Base-by-base conservation (phyloP, 2,797 vertebrate genomes). In the Hydrocynus forskahlii region DNA sequence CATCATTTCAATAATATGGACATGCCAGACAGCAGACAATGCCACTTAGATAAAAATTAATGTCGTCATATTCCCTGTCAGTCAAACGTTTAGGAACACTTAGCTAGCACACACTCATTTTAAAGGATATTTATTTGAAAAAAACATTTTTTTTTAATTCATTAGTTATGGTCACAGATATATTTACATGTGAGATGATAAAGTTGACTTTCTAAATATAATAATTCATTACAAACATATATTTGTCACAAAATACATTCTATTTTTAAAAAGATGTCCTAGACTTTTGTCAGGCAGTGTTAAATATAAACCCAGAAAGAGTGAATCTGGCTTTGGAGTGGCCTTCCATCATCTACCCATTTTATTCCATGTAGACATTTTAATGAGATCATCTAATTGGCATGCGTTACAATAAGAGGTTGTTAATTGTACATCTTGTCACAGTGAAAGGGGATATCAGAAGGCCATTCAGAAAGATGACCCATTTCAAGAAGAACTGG, bases 401-500 rank as follows among this genome's bases (percentile, higher is more conserved):
- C 43, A 76, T 70, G 57, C 2, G 43, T 74, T 50, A 66, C 63
- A 67, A 8, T 67, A 23, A 55, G 17, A 75, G 25, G 50, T 62
- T 21, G 57, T 72, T 74, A 67, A 54, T 12, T 50, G 50, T 43
- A 59, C 45, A 25, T 50, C 25, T 70, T 62, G 43, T 60, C 21
- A 43, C 43, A 68, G n/a, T 35, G 19, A 78, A 29, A 21, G 45
- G 54, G 16, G 52, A 67, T 5, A 16, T 78, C 69, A 60, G 3
- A 50, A 76, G 60, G 17, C 25, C 19, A 59, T 78, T 43, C 50
- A 69, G 29, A 75, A 57, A n/a, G 60, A 59, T 35, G 25, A 54
- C 19, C 50, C 66, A 16, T 79, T 68, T 54, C 29, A 80, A 48
- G 52, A 78, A 60, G 35, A 79, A 43, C 68, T 48, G n/a, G 19